Percentiles rank a stretch among this genome's conserved stretches.
Conservation (phyloP, 2,888 invertebrate genomes). For the Xylota sylvarum region DNA sequence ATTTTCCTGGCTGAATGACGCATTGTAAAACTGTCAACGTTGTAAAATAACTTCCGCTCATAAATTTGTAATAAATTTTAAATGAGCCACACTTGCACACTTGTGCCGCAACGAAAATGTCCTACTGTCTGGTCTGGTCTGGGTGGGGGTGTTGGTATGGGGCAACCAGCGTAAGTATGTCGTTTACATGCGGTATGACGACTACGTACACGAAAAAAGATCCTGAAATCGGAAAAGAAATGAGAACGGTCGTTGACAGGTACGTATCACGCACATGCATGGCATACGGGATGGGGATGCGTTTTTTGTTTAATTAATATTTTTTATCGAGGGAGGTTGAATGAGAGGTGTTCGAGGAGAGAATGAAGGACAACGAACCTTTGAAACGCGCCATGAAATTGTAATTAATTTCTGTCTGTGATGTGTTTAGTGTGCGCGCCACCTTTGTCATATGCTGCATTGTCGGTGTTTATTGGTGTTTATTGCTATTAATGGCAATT, state of each 20-base stretch:
- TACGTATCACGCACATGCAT: conserved; percentile 45
- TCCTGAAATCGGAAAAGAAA: conserved; percentile 20
- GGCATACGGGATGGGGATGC: background rate
- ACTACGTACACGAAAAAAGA: conserved; percentile 14
- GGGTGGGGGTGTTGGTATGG: background rate
- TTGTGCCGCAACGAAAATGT: conserved; percentile 35
- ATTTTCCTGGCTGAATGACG: conserved; percentile 69
- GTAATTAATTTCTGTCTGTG: conserved; percentile 64
- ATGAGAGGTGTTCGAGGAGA: background rate
- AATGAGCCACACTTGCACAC: conserved; percentile 71
- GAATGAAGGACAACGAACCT: background rate
- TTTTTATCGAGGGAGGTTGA: conserved; percentile 41
- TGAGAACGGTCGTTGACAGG: conserved; percentile 64
- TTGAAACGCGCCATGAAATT: conserved; percentile 49
- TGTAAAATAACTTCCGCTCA: conserved; percentile 77
- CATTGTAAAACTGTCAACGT: conserved; percentile 76
- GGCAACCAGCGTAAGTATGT: conserved; percentile 51
- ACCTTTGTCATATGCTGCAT: conserved; percentile 43
- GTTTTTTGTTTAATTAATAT: conserved; percentile 67
- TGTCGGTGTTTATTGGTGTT: conserved; percentile 37
- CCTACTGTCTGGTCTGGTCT: conserved; percentile 3
- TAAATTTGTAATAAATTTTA: conserved; percentile 76
- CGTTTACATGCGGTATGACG: conserved; percentile 69
- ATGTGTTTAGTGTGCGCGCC: conserved; percentile 49
- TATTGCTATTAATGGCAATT: conserved; percentile 45